Evolutionary conservation across 1,140 invertebrate species (phyloP).

Genomic region (Bombus superbus): DNA sequence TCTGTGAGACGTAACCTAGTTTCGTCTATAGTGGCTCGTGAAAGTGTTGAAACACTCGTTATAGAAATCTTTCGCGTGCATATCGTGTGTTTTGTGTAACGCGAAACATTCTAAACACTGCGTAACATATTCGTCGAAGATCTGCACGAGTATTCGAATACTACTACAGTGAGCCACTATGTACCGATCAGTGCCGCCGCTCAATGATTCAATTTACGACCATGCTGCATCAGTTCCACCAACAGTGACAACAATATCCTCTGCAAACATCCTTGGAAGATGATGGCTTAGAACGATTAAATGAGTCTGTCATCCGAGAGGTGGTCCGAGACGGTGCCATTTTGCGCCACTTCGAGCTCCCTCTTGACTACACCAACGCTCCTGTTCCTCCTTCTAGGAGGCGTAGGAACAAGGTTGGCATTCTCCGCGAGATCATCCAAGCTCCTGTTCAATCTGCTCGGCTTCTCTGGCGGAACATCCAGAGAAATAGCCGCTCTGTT

Average conservation of each 20-base stretch:
- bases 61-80: too few relatives aligned
- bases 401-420: conserved; percentile 70
- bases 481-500: not conserved
- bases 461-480: conserved; percentile 73
- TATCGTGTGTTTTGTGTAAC: too few relatives aligned
- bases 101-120: too few relatives aligned
- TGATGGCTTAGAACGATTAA: conserved; percentile 47
- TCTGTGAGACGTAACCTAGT: too few relatives aligned
- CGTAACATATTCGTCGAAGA: too few relatives aligned
- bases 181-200: not conserved
- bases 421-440: conserved; percentile 58
- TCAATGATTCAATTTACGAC: not conserved
- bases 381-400: conserved; percentile 74
- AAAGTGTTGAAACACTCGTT: too few relatives aligned
- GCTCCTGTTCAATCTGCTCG: conserved; percentile 68
- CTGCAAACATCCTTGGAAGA: not conserved
- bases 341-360: conserved; percentile 31
- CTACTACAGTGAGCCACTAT: not conserved
- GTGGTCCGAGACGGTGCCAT: conserved; percentile 43
- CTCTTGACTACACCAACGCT: conserved; percentile 59
- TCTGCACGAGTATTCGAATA: too few relatives aligned
- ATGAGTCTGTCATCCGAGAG: conserved; percentile 75
- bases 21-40: too few relatives aligned
- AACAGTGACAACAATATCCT: not conserved
- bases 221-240: not conserved